phyloP scores from a whole-genome alignment of 1,140 invertebrate genomes.

The Drosophila pectinifera region DNA sequence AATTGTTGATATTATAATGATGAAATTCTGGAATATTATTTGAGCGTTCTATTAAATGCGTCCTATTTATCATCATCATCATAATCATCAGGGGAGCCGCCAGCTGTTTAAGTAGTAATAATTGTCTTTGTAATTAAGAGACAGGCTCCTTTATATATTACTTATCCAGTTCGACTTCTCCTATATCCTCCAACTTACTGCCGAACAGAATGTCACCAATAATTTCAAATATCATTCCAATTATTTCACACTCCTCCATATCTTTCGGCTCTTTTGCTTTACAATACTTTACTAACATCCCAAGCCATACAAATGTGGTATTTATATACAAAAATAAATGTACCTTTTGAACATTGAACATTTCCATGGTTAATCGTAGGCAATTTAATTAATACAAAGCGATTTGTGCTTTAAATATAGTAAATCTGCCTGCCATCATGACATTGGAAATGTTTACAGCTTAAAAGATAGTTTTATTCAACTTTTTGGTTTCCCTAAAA shows the following conservation, averaged over 20 bases:
- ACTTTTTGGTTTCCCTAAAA: slow-evolving; percentile 29
- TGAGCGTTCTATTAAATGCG: background rate
- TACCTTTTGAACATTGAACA: slow-evolving; percentile 50
- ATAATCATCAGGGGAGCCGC: slow-evolving; percentile 32
- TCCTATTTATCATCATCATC: slow-evolving; percentile 34
- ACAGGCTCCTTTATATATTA: slow-evolving; percentile 8
- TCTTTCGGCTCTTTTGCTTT: slow-evolving; percentile 2
- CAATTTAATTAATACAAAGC: slow-evolving; percentile 62
- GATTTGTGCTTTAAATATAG: slow-evolving; percentile 29
- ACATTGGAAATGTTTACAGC: slow-evolving; percentile 14
- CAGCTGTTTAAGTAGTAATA: slow-evolving; percentile 18
- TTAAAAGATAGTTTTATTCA: slow-evolving; percentile 54
- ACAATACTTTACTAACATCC: slow-evolving; percentile 26
- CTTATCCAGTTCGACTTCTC: slow-evolving; percentile 48
- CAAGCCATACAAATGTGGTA: background rate
- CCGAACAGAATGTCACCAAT: slow-evolving; percentile 63
- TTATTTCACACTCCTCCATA: slow-evolving; percentile 74
- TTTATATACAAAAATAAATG: slow-evolving; percentile 41
- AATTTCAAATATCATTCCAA: slow-evolving; percentile 63
- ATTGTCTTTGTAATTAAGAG: background rate
- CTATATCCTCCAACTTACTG: slow-evolving; percentile 64
- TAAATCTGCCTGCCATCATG: slow-evolving; percentile 9
- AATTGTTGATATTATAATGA: slow-evolving; percentile 8
- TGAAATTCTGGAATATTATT: background rate
- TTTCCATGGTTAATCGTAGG: slow-evolving; percentile 39